Conservation (phyloP, 2,888 invertebrate species). For the Lithodes maja region DNA sequence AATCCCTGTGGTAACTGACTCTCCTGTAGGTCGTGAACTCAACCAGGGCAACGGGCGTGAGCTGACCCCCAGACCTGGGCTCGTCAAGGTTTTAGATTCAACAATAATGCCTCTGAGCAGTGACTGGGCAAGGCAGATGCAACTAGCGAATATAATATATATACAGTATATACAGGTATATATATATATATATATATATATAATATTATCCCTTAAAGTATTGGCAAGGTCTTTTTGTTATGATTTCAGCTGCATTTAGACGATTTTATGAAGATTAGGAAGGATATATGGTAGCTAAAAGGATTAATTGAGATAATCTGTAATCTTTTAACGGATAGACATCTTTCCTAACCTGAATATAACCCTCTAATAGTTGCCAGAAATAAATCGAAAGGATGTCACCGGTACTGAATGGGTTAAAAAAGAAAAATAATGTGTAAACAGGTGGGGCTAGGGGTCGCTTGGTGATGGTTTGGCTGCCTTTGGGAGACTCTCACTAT, state of each 20-base stretch:
- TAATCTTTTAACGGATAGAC: too few relatives aligned
- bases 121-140: conserved; percentile 62
- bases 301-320: too few relatives aligned
- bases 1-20: conserved; percentile 21
- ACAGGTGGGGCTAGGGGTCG: conserved; percentile 56
- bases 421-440: conserved; percentile 1
- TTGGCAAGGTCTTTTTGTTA: too few relatives aligned
- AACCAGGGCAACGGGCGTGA: conserved; percentile 56
- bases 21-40: conserved; percentile 55
- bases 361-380: too few relatives aligned
- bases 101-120: conserved; percentile 57
- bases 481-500: conserved; percentile 35
- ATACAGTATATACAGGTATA: too few relatives aligned
- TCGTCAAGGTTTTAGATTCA: conserved; percentile 53
- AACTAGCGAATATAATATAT: conserved; percentile 43
- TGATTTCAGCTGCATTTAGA: too few relatives aligned
- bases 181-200: too few relatives aligned
- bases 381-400: too few relatives aligned
- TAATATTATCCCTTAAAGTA: too few relatives aligned
- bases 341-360: too few relatives aligned
- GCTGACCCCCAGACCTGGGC: conserved; percentile 56
- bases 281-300: too few relatives aligned
- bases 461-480: conserved; percentile 54
- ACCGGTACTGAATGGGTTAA: not conserved
- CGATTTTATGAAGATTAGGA: too few relatives aligned